Evolutionary conservation across 1,140 invertebrate genomes (phyloP), one percentile per base, ranked within the genome.

Genomic region (Drosophila carrolli): DNA sequence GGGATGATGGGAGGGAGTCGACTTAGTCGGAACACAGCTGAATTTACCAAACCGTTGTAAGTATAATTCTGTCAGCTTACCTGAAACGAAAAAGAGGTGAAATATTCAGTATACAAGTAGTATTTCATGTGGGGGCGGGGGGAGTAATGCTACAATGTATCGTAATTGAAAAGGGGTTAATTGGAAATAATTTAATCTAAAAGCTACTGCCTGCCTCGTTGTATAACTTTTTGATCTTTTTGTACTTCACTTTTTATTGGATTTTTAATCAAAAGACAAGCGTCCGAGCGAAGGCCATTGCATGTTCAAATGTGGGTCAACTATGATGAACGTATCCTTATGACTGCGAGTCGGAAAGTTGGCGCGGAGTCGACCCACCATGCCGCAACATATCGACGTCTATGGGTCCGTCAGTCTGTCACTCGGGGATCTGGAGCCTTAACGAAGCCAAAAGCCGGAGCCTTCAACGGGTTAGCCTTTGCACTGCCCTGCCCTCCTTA

Each of bases 181-280:
- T 73, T 81, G 67, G 73, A 80, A 77, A 80, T 77, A 80, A 77
- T 81, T 73, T 80, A 81, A 81, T 80, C 77, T 57, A 76, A 50
- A 61, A 43, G 19, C 11, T 37, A 32, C 43, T 48, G 57, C 48
- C 44, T 29, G 23, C 23, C 23, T 23, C 7, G 46, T 57, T 55
- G 46, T 41, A 46, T 72, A 54, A 53, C 60, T 67, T 63, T 29
- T 29, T 29, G 5, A 43, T 57, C 23, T 29, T 43, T 58, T 29
- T 44, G 37, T 50, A 50, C 62, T 50, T 35, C 23, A 29, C 10
- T 75, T 81, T 75, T 71, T 81, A 75, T 81, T 81, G 78, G 65
- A 57, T 78, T 77, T 78, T 81, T 82, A 82, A 81, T 81, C 79
- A 74, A 81, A 78, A 82, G 75, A 82, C 74, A 68, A 66, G 46